Conservation (phyloP, 2,113 vertebrate genomes). For the Onychostoma macrolepis region DNA sequence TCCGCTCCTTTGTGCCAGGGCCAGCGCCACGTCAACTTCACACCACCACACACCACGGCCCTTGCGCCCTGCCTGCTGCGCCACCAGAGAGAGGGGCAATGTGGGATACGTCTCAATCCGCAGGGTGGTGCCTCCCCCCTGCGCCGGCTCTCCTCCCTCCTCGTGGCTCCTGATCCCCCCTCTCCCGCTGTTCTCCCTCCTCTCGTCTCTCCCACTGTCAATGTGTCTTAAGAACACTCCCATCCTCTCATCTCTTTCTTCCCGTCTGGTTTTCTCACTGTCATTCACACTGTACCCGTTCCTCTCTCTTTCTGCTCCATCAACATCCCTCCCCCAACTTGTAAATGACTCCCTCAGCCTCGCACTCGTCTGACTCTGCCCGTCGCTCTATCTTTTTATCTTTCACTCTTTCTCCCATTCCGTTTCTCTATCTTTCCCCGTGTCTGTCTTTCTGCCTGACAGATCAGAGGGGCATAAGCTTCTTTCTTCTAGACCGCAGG, state of each 20-base stretch:
- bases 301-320: background rate
- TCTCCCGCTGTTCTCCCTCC: conserved; percentile 55
- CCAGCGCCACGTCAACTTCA: conserved; percentile 81
- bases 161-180: conserved; percentile 46
- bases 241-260: conserved; percentile 9
- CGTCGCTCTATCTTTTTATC: conserved; percentile 5
- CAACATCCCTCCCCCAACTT: background rate
- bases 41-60: conserved; percentile 71
- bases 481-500: conserved; percentile 59
- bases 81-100: conserved; percentile 70
- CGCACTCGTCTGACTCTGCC: conserved; percentile 17
- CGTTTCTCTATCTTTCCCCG: conserved; percentile 54
- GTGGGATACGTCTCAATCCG: conserved; percentile 93
- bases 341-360: conserved; percentile 7
- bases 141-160: conserved; percentile 63
- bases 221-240: background rate
- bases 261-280: background rate
- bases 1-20: conserved; percentile 74
- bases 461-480: conserved; percentile 56
- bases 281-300: conserved; percentile 48
- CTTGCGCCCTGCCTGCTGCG: conserved; percentile 77
- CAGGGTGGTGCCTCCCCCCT: conserved; percentile 72
- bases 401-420: conserved; percentile 53
- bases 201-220: conserved; percentile 42
- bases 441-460: conserved; percentile 62